A percentile compares a stretch with the other conserved stretches of the same genome.
These are phyloP conservation scores for Chrysina gloriosa DNA, from an alignment of 2,888 invertebrate genomes.

Conservation along the genomic window DNA sequence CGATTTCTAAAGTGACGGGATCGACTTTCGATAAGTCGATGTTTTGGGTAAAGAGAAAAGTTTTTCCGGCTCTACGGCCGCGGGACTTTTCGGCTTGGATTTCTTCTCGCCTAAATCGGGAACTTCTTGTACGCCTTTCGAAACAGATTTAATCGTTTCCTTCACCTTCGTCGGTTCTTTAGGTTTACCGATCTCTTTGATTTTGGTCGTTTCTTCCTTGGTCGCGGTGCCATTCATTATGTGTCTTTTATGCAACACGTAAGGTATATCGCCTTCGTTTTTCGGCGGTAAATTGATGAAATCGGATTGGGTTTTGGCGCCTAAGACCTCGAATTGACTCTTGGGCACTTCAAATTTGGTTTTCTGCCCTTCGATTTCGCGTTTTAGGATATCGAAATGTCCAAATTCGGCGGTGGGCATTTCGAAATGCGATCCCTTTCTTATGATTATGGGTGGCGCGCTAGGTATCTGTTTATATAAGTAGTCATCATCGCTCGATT, in stretches of 20 bases:
- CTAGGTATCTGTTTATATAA: conserved; percentile 79
- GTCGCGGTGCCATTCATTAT: conserved; percentile 87
- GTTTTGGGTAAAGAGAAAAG: conserved; percentile 79
- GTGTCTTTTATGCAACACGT: conserved; percentile 85
- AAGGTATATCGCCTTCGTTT: conserved; percentile 81
- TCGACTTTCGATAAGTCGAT: conserved; percentile 80
- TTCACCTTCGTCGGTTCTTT: conserved; percentile 30
- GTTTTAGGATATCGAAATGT: conserved; percentile 73
- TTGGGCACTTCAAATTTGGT: conserved; percentile 79
- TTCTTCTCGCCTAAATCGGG: conserved; percentile 54
- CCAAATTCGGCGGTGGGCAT: conserved; percentile 68
- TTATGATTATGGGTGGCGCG: conserved; percentile 79
- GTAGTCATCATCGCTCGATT: conserved; percentile 86
- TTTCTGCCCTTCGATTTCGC: conserved; percentile 67
- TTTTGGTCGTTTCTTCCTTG: conserved; percentile 56
- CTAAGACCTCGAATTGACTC: conserved; percentile 76
- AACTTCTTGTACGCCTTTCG: conserved; percentile 57
- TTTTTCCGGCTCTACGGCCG: conserved; percentile 54
- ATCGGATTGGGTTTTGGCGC: conserved; percentile 65
- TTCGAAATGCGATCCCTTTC: conserved; percentile 64
- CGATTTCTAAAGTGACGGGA: conserved; percentile 77
- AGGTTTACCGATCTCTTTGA: background rate
- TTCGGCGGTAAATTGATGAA: conserved; percentile 65
- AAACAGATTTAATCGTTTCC: conserved; percentile 1
- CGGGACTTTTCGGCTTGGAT: conserved; percentile 55